phyloP scores from a whole-genome alignment of 2,797 vertebrate species.

The Hoplostethus atlanticus region DNA sequence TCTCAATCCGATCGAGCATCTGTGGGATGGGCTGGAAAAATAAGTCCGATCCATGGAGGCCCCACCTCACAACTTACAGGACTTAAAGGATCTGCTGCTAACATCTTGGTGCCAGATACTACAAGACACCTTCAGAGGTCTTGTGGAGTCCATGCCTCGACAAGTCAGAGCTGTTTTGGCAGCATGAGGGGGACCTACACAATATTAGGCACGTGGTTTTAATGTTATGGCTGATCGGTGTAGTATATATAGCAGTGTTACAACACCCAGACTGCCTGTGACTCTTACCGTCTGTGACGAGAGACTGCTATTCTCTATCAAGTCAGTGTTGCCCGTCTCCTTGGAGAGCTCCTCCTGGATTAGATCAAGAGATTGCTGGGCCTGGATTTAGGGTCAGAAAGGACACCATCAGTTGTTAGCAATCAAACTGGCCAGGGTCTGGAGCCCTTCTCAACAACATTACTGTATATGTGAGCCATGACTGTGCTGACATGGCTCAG shows the following conservation, averaged over 20 bases:
- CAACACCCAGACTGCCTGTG: neutral
- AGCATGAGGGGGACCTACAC: too few relatives aligned
- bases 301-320: conserved; percentile 92
- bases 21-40: too few relatives aligned
- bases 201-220: too few relatives aligned
- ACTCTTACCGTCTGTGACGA: conserved; percentile 88
- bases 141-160: too few relatives aligned
- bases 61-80: too few relatives aligned
- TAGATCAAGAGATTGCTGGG: conserved; percentile 93
- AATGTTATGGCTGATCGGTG: too few relatives aligned
- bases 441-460: neutral
- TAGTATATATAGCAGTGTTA: neutral
- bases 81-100: too few relatives aligned
- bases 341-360: conserved; percentile 94
- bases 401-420: conserved; percentile 6
- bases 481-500: neutral
- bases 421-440: neutral
- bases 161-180: too few relatives aligned
- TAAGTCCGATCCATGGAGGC: too few relatives aligned
- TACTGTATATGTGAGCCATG: neutral
- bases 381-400: conserved; percentile 77
- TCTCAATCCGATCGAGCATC: too few relatives aligned
- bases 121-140: too few relatives aligned
- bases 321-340: conserved; percentile 85
- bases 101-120: too few relatives aligned